Percentiles rank a stretch among this genome's conserved stretches.
Conservation (phyloP, 2,888 invertebrate genomes). For the Athrips mouffetella region DNA sequence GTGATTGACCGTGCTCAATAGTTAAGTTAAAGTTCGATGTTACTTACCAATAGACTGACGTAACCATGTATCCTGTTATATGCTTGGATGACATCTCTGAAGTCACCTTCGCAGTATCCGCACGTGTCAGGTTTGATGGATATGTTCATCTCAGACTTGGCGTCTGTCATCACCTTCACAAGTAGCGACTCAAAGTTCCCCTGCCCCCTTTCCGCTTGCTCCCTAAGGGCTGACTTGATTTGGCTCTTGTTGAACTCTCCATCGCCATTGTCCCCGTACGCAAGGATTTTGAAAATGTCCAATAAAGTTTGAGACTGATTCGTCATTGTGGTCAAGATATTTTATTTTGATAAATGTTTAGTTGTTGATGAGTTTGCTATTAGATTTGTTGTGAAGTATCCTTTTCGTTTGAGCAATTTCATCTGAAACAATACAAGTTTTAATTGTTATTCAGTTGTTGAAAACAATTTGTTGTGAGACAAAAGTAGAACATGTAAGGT, state of each 20-base stretch:
- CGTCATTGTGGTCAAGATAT: slow-evolving; percentile 57
- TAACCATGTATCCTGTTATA: slow-evolving; percentile 90
- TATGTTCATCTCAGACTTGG: slow-evolving; percentile 50
- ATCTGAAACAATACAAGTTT: too few relatives aligned
- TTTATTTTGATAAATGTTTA: neutral
- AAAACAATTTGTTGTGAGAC: too few relatives aligned
- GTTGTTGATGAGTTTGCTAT: slow-evolving; percentile 14
- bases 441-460: too few relatives aligned
- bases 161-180: slow-evolving; percentile 60
- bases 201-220: slow-evolving; percentile 48
- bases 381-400: slow-evolving; percentile 10
- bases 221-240: slow-evolving; percentile 55
- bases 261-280: slow-evolving; percentile 61
- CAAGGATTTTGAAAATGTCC: slow-evolving; percentile 67
- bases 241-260: slow-evolving; percentile 56
- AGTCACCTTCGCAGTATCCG: slow-evolving; percentile 79
- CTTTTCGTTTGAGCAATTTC: slow-evolving; percentile 22
- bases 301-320: slow-evolving; percentile 61
- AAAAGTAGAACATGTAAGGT: too few relatives aligned
- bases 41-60: slow-evolving; percentile 85
- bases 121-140: slow-evolving; percentile 53
- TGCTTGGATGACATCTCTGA: slow-evolving; percentile 77
- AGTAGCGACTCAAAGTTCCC: slow-evolving; percentile 53
- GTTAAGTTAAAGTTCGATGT: neutral
- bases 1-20: neutral